Base-by-base conservation (phyloP, 2,113 vertebrate species). In the Oostethus manadensis region DNA sequence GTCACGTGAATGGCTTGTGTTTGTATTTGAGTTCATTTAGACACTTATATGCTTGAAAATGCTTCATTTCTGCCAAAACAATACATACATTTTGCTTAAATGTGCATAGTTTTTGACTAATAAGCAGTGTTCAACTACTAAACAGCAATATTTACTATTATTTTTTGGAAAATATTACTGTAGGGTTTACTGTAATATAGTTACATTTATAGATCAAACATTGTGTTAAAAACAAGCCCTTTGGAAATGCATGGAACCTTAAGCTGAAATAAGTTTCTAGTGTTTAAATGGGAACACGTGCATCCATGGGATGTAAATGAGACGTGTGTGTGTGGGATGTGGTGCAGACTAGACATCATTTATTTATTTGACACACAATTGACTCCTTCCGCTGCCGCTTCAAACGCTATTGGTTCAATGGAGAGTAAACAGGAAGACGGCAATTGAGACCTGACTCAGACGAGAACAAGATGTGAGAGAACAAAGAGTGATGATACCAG, bases 391-490 rank as follows among this genome's bases (percentile, higher is more conserved):
- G 20, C 56, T 43, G 2, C 0, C 1, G 23, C 56, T 70, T 80
- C 71, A 77, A 76, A 71, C 66, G n/a, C 43, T 43, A 68, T 58
- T 50, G 51, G 64, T 23, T 14, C 3, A 29, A 45, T n/a, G 21
- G 23, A 42, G 50, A 13, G 8, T 74, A 86, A 82, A 86, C 84
- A 84, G 84, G 84, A 86, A 84, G 71, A 62, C 38, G 15, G 50
- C 59, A 62, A 76, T 73, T 56, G 50, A 63, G 60, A 78, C 60
- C 56, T 71, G 71, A 77, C 51, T 76, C 62, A 7, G 47, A 20
- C 20, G 8, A 7, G 22, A 70, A 73, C 17, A 11, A 54, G 50
- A 54, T 13, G 54, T 4, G 43, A 58, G 21, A 23, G 8, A 21
- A 23, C 11, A 43, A 10, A 17, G 16, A 45, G n/a, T 42, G 9